phyloP scores from a whole-genome alignment of 2,888 invertebrate genomes.

The Dryadula phaetusa region DNA sequence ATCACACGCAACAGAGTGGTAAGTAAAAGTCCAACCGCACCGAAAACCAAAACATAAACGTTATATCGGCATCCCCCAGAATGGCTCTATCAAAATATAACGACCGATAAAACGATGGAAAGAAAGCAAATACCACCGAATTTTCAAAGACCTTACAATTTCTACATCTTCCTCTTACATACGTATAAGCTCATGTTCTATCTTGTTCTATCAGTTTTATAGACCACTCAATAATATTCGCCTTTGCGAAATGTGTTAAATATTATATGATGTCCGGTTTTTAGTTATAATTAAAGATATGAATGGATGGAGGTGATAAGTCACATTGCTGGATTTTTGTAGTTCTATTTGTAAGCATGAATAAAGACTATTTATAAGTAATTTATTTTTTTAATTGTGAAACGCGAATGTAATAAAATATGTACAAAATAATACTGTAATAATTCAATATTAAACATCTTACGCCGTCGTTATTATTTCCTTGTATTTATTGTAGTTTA shows the following conservation, averaged over 20 bases:
- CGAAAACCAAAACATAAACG: conserved; percentile 81
- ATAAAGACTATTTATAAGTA: no score
- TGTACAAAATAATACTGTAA: no score
- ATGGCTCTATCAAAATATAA: conserved; percentile 84
- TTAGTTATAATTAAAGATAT: conserved; percentile 54
- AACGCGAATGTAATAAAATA: no score
- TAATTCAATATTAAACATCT: no score
- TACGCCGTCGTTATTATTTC: no score
- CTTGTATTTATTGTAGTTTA: no score
- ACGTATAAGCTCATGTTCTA: conserved; percentile 57
- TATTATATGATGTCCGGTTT: conserved; percentile 81
- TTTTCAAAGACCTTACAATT: conserved; percentile 81
- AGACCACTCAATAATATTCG: conserved; percentile 80
- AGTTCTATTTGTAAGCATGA: not conserved
- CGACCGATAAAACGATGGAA: conserved; percentile 82
- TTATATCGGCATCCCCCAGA: conserved; percentile 78
- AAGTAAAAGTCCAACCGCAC: conserved; percentile 19
- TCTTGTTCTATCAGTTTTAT: conserved; percentile 76
- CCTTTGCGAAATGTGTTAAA: conserved; percentile 75
- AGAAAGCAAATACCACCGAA: conserved; percentile 81
- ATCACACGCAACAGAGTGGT: conserved; percentile 13
- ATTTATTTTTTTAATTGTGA: no score
- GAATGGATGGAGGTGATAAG: not conserved
- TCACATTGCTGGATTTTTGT: not conserved
- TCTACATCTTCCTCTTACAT: conserved; percentile 67